phyloP scores from a whole-genome alignment of 2,797 vertebrate species.

The Geotrypetes seraphini region DNA sequence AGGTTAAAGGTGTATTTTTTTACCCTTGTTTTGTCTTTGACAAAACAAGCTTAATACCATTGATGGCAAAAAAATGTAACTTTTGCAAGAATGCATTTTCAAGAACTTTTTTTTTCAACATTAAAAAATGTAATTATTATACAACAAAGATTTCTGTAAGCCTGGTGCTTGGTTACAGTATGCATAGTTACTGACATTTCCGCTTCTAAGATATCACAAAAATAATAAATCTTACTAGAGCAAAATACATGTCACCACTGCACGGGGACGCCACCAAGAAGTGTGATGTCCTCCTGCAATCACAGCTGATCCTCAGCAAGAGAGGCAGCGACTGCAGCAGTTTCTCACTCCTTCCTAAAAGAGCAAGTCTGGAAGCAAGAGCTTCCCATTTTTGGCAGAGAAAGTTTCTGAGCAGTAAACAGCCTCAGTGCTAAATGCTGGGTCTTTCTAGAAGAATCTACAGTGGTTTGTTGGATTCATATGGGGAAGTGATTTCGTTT shows the following conservation, averaged over 20 bases:
- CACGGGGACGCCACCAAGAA: too few species aligned
- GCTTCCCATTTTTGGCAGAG: slow-evolving; percentile 99
- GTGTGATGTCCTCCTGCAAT: too few species aligned
- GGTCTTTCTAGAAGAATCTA: slow-evolving; percentile 81
- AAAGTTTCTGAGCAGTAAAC: slow-evolving; percentile 84
- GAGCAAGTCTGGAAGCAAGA: too few species aligned
- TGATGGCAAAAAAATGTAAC: slow-evolving; percentile 75
- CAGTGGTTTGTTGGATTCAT: slow-evolving; percentile 54
- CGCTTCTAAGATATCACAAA: too few species aligned
- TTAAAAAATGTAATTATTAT: slow-evolving; percentile 63
- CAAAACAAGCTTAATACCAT: slow-evolving; percentile 77
- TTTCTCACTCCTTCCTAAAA: neutral
- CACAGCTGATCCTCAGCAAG: too few species aligned
- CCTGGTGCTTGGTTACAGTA: slow-evolving; percentile 86
- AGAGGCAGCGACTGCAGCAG: too few species aligned
- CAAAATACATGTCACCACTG: too few species aligned
- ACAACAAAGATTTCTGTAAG: slow-evolving; percentile 76
- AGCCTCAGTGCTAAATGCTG: slow-evolving; percentile 95
- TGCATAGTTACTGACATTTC: slow-evolving; percentile 98
- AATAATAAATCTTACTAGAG: too few species aligned
- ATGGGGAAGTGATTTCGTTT: slow-evolving; percentile 79
- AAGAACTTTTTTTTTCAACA: slow-evolving; percentile 61
- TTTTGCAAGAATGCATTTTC: slow-evolving; percentile 54
- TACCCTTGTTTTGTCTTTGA: slow-evolving; percentile 61
- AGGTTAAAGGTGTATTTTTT: slow-evolving; percentile 18